Evolutionary conservation across 2,888 invertebrate genomes (phyloP).

Genomic region (Acanthosepion esculentum): DNA sequence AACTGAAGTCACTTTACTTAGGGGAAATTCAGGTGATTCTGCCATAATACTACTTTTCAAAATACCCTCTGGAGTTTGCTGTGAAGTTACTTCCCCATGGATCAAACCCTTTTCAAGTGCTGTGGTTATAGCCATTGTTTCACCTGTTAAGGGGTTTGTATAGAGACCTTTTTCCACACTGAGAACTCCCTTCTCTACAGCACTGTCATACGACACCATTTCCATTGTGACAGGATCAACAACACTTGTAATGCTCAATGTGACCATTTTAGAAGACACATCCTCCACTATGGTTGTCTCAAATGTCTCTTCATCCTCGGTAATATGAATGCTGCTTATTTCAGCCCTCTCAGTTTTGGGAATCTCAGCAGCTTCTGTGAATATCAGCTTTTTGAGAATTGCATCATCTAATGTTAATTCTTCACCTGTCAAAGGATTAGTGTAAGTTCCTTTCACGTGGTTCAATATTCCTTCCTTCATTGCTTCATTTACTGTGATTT

Average conservation of each 20-base stretch:
- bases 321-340: slow-evolving; percentile 77
- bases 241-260: slow-evolving; percentile 76
- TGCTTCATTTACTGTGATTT: slow-evolving; percentile 91
- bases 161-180: slow-evolving; percentile 81
- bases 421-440: slow-evolving; percentile 78
- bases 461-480: slow-evolving; percentile 92
- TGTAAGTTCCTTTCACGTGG: slow-evolving; percentile 85
- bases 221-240: slow-evolving; percentile 81
- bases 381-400: slow-evolving; percentile 81
- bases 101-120: slow-evolving; percentile 88
- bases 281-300: slow-evolving; percentile 77
- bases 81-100: slow-evolving; percentile 71
- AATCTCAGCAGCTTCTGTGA: slow-evolving; percentile 80
- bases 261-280: slow-evolving; percentile 69
- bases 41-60: slow-evolving; percentile 66
- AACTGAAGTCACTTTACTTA: slow-evolving; percentile 75
- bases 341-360: slow-evolving; percentile 77
- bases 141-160: slow-evolving; percentile 85
- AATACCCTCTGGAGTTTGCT: slow-evolving; percentile 63
- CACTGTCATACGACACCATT: slow-evolving; percentile 90
- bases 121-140: slow-evolving; percentile 85
- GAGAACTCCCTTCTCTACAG: slow-evolving; percentile 90
- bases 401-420: slow-evolving; percentile 84
- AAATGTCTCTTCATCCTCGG: slow-evolving; percentile 77
- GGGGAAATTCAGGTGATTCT: slow-evolving; percentile 60